Base-by-base conservation (phyloP, 2,888 invertebrate genomes). In the Amphipoea lucens region DNA sequence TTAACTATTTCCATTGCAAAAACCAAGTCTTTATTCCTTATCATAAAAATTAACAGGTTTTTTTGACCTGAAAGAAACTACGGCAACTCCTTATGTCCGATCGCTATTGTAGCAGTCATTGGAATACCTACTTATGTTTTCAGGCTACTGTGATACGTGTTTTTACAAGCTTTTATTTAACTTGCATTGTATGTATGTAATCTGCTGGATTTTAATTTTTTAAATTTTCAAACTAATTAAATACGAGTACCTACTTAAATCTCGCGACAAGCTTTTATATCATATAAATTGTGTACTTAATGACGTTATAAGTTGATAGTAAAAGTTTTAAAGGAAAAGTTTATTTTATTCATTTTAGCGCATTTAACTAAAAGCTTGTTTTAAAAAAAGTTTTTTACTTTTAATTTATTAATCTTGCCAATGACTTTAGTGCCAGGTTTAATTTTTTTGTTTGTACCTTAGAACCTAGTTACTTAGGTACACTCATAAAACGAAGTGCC, bases 401-500 rank as follows among this genome's bases (percentile, higher is more conserved):
- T 29, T 29, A 29, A 29, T 29, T 29, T 29, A 29, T 29, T 29
- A 63, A 20, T 66, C 20, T 20, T 42, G 14, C 5, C 20, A 12
- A 62, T 14, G 3, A 11, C 57, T 57, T 57, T 1, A 11, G 11
- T n/a, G 12, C n/a, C 57, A 60, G 11, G 11, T n/a, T 17, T n/a
- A 63, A 0, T 57, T 60, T 63, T 23, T 69, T 73, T 62, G 40
- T 68, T 63, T 57, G 20, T 29, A 66, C 70, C 17, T 40, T 62
- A 11, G 12, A 11, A 40, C 54, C 7, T 54, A 62, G 29, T 71
- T 60, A 83, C 62, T 48, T 57, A 72, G 51, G 65, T 45, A 60
- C 40, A 54, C 51, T 62, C 66, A 71, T 69, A 51, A 76, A 82
- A 67, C 54, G 14, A 68, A 76, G 69, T 82, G 17, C 62, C 57